These are phyloP conservation scores for Sebastes trivittatus DNA, from an alignment of 2,797 vertebrate genomes.

Conservation along the genomic window DNA sequence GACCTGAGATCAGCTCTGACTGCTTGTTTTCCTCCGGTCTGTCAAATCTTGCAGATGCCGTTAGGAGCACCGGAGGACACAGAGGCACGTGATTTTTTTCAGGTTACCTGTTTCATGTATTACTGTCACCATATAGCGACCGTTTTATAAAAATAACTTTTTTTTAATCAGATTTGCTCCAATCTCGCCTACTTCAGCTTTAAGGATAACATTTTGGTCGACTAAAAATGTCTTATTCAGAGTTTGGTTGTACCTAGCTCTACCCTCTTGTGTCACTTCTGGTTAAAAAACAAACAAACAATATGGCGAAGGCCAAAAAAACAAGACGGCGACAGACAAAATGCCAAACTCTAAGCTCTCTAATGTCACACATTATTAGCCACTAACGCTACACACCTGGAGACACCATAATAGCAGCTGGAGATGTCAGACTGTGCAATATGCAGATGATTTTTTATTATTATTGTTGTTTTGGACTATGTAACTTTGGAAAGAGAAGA, in stretches of 20 bases:
- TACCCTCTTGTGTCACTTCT: fast-evolving
- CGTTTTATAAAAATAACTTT: no score
- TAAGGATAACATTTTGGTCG: fast-evolving
- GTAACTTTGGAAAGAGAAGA: no score
- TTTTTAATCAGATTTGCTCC: no score
- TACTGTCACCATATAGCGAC: no score
- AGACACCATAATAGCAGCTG: no score
- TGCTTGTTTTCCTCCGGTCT: no score
- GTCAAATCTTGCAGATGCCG: no score
- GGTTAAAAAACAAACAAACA: fast-evolving
- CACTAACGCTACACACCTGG: neutral
- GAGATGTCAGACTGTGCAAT: neutral
- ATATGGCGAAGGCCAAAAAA: fast-evolving
- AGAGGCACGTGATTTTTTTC: fast-evolving
- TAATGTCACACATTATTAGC: fast-evolving
- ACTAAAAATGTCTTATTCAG: no score
- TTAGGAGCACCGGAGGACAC: no score
- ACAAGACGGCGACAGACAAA: no score
- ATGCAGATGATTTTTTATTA: neutral
- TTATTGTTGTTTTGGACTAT: neutral
- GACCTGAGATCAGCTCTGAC: fast-evolving
- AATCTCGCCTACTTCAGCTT: no score
- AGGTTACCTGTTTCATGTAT: no score
- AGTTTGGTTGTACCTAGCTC: fast-evolving
- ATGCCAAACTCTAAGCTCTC: fast-evolving